phyloP scores from a whole-genome alignment of 2,113 vertebrate genomes.

The Siniperca chuatsi region DNA sequence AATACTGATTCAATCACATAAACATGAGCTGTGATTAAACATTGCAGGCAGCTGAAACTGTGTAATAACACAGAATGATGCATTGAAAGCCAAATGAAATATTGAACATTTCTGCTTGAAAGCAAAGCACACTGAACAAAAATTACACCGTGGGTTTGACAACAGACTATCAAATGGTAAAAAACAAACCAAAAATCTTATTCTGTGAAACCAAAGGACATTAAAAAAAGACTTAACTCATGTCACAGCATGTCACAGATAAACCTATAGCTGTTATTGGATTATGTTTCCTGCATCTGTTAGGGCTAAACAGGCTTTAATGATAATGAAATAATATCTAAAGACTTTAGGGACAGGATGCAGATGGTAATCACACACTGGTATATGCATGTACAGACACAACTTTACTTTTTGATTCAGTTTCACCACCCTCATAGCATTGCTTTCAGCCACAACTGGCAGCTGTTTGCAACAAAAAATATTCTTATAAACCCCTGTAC shows the following conservation, averaged over 20 bases:
- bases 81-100: conserved; percentile 36
- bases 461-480: too few species aligned
- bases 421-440: too few species aligned
- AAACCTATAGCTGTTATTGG: neutral
- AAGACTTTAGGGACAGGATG: neutral
- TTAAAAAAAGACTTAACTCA: neutral
- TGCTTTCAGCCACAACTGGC: too few species aligned
- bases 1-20: conserved; percentile 22
- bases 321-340: neutral
- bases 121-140: conserved; percentile 32
- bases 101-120: conserved; percentile 16
- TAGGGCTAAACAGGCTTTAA: neutral
- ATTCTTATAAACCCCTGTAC: too few species aligned
- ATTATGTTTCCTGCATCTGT: neutral
- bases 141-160: conserved; percentile 41
- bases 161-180: neutral
- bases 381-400: neutral
- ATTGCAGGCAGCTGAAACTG: conserved; percentile 24
- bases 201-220: neutral
- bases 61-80: conserved; percentile 20
- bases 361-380: neutral
- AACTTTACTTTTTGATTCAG: too few species aligned
- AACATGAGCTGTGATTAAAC: conserved; percentile 42
- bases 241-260: neutral
- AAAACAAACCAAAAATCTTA: neutral